phyloP scores from a whole-genome alignment of 2,888 invertebrate genomes.

The Drosophila kuntzei region DNA sequence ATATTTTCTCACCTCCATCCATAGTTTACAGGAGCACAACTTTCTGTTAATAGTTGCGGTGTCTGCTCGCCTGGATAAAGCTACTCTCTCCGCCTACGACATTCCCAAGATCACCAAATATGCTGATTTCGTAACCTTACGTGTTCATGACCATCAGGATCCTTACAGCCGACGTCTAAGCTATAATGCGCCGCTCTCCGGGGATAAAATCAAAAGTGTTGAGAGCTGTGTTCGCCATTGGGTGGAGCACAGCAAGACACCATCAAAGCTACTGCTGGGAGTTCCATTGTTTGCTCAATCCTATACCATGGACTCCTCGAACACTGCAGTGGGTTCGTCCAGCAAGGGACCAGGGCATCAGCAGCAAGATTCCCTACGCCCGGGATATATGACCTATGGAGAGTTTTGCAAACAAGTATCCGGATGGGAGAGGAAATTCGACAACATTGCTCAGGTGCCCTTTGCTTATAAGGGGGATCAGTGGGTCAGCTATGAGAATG shows the following conservation, averaged over 20 bases:
- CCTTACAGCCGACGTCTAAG: conserved; percentile 12
- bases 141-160: conserved; percentile 53
- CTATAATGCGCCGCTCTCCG: conserved; percentile 61
- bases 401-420: conserved; percentile 43
- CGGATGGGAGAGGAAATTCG: conserved; percentile 68
- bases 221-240: conserved; percentile 42
- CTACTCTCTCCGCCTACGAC: conserved; percentile 51
- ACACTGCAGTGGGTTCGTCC: conserved; percentile 24
- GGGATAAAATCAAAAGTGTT: conserved; percentile 19
- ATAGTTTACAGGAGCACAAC: conserved; percentile 48
- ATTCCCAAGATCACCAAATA: conserved; percentile 55
- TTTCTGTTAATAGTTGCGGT: conserved; percentile 90
- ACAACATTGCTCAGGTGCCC: conserved; percentile 85
- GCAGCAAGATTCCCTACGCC: conserved; percentile 16
- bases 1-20: neutral
- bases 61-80: conserved; percentile 42
- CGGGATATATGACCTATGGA: conserved; percentile 53
- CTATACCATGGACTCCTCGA: conserved; percentile 89
- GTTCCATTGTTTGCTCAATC: conserved; percentile 84
- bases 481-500: conserved; percentile 96
- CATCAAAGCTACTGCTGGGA: conserved; percentile 54
- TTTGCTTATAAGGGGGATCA: conserved; percentile 93
- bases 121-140: conserved; percentile 65
- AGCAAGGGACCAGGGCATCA: conserved; percentile 48
- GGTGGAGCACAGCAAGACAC: conserved; percentile 14